Conservation (phyloP, 53 echinoderm and acorn worm genomes). For the Actinopyga echinites region DNA sequence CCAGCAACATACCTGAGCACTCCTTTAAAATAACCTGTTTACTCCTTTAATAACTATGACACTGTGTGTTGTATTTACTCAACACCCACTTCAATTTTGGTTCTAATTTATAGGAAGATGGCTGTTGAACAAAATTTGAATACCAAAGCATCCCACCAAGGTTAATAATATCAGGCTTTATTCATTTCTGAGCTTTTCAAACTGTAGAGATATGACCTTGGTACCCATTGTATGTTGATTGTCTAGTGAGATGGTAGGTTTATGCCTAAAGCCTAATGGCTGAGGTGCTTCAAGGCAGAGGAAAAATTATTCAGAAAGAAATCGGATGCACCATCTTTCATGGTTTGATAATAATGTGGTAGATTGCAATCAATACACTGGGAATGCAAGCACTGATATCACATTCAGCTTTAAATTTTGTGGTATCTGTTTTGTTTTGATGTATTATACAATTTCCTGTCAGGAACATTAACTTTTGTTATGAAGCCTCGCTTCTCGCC, state of each 20-base stretch:
- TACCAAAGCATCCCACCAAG: background rate
- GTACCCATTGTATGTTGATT: slow-evolving; percentile 39
- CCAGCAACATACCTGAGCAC: background rate
- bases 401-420: no score
- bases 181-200: slow-evolving; percentile 28
- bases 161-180: slow-evolving; percentile 1
- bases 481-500: no score
- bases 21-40: slow-evolving; percentile 20
- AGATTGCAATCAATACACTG: no score
- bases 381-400: no score
- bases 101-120: slow-evolving; percentile 7
- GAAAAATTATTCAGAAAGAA: no score
- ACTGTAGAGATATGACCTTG: slow-evolving; percentile 29
- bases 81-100: slow-evolving; percentile 34
- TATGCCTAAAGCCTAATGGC: no score
- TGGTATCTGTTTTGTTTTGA: no score
- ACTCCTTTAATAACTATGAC: slow-evolving; percentile 29
- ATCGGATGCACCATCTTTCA: no score
- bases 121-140: slow-evolving; percentile 36
- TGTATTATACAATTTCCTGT: no score
- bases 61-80: slow-evolving; percentile 5
- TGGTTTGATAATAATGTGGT: no score
- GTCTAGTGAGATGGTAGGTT: background rate
- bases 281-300: no score
- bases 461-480: no score